Evolutionary conservation across 2,797 vertebrate species (phyloP).

Genomic region (Malacoctenus gilli): DNA sequence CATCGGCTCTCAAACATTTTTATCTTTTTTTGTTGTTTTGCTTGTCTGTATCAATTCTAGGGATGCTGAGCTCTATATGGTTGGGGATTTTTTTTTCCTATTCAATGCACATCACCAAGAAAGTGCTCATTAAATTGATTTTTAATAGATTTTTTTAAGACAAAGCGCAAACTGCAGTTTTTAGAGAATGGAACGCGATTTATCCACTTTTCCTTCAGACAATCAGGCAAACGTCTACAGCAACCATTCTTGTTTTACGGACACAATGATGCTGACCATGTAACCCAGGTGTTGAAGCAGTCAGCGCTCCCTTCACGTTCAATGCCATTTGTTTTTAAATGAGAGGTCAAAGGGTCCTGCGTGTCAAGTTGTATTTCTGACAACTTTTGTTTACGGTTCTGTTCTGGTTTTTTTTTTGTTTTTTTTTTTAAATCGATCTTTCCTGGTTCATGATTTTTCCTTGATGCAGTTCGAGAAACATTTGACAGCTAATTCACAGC

Average conservation of each 20-base stretch:
- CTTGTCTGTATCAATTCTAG: constrained; percentile 59
- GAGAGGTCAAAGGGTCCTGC: too few species aligned
- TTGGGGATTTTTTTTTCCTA: constrained; percentile 18
- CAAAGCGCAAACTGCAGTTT: constrained; percentile 13
- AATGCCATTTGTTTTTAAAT: constrained; percentile 77
- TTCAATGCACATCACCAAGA: background rate
- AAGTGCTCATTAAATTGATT: constrained; percentile 10
- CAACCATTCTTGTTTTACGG: too few species aligned
- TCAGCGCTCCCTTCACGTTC: constrained; percentile 50
- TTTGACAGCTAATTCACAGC: constrained; percentile 28
- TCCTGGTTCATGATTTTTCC: constrained; percentile 40
- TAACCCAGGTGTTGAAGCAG: constrained; percentile 10
- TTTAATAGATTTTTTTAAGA: constrained; percentile 21
- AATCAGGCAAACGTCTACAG: too few species aligned
- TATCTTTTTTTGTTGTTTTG: constrained; percentile 55
- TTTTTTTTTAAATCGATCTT: constrained; percentile 45
- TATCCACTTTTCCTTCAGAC: background rate
- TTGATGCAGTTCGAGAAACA: constrained; percentile 38
- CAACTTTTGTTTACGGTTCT: constrained; percentile 73
- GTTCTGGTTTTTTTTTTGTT: constrained; percentile 41
- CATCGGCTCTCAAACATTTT: too few species aligned
- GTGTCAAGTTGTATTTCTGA: constrained; percentile 56
- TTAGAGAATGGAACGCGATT: constrained; percentile 16
- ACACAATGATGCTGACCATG: constrained; percentile 1
- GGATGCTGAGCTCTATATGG: constrained; percentile 63